phyloP scores from a whole-genome alignment of 1,140 invertebrate species.

The Hypothenemus hampei region DNA sequence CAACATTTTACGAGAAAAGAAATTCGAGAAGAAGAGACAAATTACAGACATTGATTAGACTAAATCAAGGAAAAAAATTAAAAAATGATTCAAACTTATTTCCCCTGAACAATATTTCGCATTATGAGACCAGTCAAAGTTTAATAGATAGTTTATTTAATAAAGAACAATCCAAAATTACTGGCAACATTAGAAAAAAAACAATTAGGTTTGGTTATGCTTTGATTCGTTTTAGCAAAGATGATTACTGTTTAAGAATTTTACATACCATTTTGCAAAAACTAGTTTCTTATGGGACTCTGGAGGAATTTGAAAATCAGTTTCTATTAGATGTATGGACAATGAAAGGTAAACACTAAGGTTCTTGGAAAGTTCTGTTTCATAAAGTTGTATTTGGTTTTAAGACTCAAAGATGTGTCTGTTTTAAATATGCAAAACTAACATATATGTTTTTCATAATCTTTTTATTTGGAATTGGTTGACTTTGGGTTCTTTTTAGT shows the following conservation, averaged over 20 bases:
- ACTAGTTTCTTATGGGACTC: slow-evolving; percentile 9
- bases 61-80: slow-evolving; percentile 19
- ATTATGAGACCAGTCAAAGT: slow-evolving; percentile 25
- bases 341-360: not conserved
- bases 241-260: not conserved
- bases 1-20: slow-evolving; percentile 23
- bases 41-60: slow-evolving; percentile 22
- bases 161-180: not conserved
- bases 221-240: slow-evolving; percentile 8
- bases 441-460: too few relatives aligned
- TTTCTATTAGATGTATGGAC: slow-evolving; percentile 21
- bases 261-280: slow-evolving; percentile 12
- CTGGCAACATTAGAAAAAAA: slow-evolving; percentile 22
- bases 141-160: slow-evolving; percentile 17
- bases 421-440: too few relatives aligned
- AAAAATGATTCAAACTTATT: slow-evolving; percentile 1
- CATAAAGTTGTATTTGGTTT: too few relatives aligned
- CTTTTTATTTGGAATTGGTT: too few relatives aligned
- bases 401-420: too few relatives aligned
- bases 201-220: slow-evolving; percentile 27
- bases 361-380: not conserved
- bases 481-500: too few relatives aligned
- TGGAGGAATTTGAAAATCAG: slow-evolving; percentile 18
- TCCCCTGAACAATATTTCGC: slow-evolving; percentile 10
- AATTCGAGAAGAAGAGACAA: slow-evolving; percentile 8